These are phyloP conservation scores for Pachydiplax longipennis DNA, from an alignment of 2,888 invertebrate species.

Conservation along the genomic window DNA sequence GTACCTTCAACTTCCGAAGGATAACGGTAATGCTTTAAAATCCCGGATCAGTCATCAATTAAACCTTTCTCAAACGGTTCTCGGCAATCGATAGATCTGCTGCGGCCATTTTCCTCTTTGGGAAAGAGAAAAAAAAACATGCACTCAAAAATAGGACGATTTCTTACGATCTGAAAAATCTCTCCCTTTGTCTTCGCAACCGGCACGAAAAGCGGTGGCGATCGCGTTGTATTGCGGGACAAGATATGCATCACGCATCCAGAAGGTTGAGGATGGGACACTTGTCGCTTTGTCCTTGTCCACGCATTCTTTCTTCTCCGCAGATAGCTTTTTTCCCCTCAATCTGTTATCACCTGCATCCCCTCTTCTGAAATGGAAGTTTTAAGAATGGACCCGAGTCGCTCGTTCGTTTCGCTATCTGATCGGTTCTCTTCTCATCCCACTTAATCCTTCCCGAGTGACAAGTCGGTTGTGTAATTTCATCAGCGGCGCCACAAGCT, in stretches of 20 bases:
- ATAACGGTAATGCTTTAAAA: neutral
- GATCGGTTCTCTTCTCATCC: neutral
- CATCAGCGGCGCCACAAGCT: constrained; percentile 29
- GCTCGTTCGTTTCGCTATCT: constrained; percentile 17
- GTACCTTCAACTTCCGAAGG: neutral
- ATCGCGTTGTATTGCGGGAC: neutral
- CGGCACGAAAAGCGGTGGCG: neutral
- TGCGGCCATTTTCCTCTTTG: neutral
- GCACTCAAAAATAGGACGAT: neutral
- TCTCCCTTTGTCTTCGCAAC: neutral
- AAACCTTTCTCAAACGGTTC: neutral
- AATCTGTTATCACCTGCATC: neutral
- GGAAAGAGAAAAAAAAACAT: neutral
- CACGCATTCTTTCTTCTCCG: neutral
- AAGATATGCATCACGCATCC: neutral
- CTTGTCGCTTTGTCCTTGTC: constrained; percentile 4
- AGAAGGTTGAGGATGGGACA: neutral
- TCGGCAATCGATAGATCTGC: neutral
- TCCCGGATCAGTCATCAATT: neutral
- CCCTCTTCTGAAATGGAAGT: neutral
- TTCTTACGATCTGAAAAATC: neutral
- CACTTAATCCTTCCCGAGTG: constrained; percentile 25
- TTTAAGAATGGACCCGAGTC: constrained; percentile 34
- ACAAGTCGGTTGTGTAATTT: constrained; percentile 39
- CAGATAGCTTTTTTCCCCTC: neutral